Percentiles rank a stretch among this genome's conserved stretches.
These are phyloP conservation scores for Megathymus violae DNA, from an alignment of 1,140 invertebrate species.

Conservation along the genomic window DNA sequence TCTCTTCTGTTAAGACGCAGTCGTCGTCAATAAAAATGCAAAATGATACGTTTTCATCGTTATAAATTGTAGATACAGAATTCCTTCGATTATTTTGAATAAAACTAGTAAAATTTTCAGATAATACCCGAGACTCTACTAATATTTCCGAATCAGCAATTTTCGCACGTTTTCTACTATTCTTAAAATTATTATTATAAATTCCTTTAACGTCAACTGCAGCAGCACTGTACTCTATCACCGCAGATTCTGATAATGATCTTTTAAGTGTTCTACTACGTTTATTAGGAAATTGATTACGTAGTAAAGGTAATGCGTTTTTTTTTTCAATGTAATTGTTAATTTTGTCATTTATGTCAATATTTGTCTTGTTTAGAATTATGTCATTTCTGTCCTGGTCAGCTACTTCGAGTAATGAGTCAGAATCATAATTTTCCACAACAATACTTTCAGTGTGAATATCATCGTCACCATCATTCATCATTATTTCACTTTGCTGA, in stretches of 20 bases:
- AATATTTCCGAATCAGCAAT: constrained; percentile 37
- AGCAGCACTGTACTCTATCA: constrained; percentile 43
- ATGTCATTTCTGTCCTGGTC: not conserved
- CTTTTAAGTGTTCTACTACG: constrained; percentile 54
- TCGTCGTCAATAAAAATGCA: constrained; percentile 73
- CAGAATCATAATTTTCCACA: constrained; percentile 2
- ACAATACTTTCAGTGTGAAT: not conserved
- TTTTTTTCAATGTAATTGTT: not conserved
- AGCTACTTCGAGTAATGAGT: not conserved
- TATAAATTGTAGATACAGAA: constrained; percentile 66
- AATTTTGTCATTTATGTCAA: not conserved
- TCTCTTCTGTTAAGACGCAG: constrained; percentile 65
- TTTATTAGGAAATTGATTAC: constrained; percentile 10
- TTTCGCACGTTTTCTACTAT: constrained; percentile 56
- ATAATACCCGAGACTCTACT: constrained; percentile 46
- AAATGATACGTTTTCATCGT: constrained; percentile 67
- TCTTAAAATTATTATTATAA: constrained; percentile 35
- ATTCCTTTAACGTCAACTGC: constrained; percentile 34
- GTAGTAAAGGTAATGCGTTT: not conserved
- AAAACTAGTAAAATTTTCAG: constrained; percentile 56
- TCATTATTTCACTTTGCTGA: not conserved
- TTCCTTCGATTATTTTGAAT: constrained; percentile 68
- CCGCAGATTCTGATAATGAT: constrained; percentile 70
- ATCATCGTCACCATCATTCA: not conserved
- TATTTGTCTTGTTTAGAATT: not conserved